Evolutionary conservation across 2,888 invertebrate genomes (phyloP), one percentile per base, ranked within the genome.

Genomic region (Eristalis pertinax): DNA sequence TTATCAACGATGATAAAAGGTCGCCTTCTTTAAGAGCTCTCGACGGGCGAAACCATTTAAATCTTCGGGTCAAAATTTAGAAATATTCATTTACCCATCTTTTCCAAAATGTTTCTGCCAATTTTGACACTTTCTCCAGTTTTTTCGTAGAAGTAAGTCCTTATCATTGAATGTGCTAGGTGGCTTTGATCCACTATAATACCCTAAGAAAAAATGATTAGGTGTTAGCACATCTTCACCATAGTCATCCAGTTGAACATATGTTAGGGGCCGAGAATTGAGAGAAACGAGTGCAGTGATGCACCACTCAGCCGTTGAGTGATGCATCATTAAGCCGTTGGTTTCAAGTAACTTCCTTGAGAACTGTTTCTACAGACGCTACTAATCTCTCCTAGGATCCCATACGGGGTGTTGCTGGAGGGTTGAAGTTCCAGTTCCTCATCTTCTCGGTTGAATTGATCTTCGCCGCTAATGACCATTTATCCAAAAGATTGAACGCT

Each of bases 321-420:
- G 82, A 62, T 68, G 90, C 90, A 41, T 90, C 90, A 22, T 24
- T 78, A 0, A 89, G 90, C 3, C 74, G 68, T 58, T 69, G 65
- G 13, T 83, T 87, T 7, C 84, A 83, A 10, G 90, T 60, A 10
- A 86, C 74, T 10, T 75, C 76, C 0, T 56, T 67, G 8, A 91
- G 43, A 0, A 89, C 82, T 3, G 43, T 79, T 63, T 89, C 89
- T 22, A 89, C 75, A 5, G 83, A 86, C n/a, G 75, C 75, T 13
- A 64, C n/a, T 32, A 64, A 35, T 19, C 19, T 35, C 19, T 64
- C 19, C 89, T 89, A 56, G 58, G 89, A 88, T 76, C 74, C 81
- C 72, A 60, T 24, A 60, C 26, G 26, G n/a, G 26, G 62, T 26
- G 62, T 29, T 10, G n/a, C 64, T 32, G 32, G 35, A 7, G 35